Conservation (phyloP, 2,797 vertebrate species). For the Rachycentron canadum region DNA sequence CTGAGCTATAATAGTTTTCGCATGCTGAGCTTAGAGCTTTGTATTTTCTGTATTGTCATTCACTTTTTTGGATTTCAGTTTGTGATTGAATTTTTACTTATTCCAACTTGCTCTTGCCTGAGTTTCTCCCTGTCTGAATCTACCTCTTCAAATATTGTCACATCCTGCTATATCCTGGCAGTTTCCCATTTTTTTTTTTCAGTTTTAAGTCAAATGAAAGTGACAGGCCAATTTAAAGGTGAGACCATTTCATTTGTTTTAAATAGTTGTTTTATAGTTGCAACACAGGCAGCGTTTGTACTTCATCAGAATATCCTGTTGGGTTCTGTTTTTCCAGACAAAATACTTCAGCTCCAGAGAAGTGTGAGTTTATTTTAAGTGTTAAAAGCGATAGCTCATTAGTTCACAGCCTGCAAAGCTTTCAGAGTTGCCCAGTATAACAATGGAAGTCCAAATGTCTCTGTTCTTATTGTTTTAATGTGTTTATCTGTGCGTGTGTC, state of each 20-base stretch:
- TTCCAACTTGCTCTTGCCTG: neutral
- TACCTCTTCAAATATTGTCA: conserved; percentile 7
- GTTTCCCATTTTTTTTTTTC: conserved; percentile 28
- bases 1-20: neutral
- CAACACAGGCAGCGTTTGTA: conserved; percentile 27
- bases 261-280: conserved; percentile 22
- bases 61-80: neutral
- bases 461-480: conserved; percentile 13
- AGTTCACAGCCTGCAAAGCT: conserved; percentile 38
- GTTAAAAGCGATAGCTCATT: conserved; percentile 49
- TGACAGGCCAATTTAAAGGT: conserved; percentile 40
- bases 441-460: conserved; percentile 7
- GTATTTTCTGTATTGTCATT: neutral
- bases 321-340: conserved; percentile 35
- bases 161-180: conserved; percentile 3
- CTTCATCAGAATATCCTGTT: conserved; percentile 26
- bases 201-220: conserved; percentile 38
- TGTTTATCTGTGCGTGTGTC: conserved; percentile 1
- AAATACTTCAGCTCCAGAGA: conserved; percentile 38
- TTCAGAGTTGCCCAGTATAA: conserved; percentile 37
- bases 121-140: neutral
- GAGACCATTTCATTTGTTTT: conserved; percentile 35
- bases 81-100: neutral
- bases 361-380: conserved; percentile 30
- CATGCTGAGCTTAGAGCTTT: neutral